These are phyloP conservation scores for Heterodera schachtii DNA, from an alignment of 1,140 invertebrate genomes.

Conservation along the genomic window DNA sequence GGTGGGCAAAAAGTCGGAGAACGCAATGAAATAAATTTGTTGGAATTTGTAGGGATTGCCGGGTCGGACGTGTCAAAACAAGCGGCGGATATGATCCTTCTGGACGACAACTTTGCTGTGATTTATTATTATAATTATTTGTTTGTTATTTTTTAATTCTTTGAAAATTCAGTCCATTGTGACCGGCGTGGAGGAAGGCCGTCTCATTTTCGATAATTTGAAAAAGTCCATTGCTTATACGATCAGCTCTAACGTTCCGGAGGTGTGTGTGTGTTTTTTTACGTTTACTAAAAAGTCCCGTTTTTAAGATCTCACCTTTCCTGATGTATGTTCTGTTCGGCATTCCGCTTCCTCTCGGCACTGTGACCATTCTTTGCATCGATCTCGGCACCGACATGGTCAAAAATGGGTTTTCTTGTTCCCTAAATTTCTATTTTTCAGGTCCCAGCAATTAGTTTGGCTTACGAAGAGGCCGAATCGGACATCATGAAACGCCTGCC, in stretches of 20 bases:
- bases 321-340: slow-evolving; percentile 94
- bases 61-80: slow-evolving; percentile 99
- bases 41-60: slow-evolving; percentile 77
- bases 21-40: neutral
- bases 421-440: slow-evolving; percentile 65
- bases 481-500: slow-evolving; percentile 99
- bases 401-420: neutral
- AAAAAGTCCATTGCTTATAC: slow-evolving; percentile 99
- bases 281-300: no score
- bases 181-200: slow-evolving; percentile 96
- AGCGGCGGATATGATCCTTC: slow-evolving; percentile 98
- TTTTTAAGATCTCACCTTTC: slow-evolving; percentile 84
- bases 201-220: slow-evolving; percentile 97
- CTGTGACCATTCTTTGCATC: slow-evolving; percentile 98
- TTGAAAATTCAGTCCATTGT: slow-evolving; percentile 78
- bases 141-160: neutral
- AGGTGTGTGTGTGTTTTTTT: slow-evolving; percentile 65
- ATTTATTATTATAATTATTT: neutral
- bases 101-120: slow-evolving; percentile 92
- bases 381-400: slow-evolving; percentile 98
- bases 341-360: slow-evolving; percentile 93
- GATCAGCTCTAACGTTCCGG: slow-evolving; percentile 96
- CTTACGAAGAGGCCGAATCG: slow-evolving; percentile 94
- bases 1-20: neutral
- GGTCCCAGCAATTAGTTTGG: slow-evolving; percentile 96